Evolutionary conservation across 2,113 vertebrate species (phyloP).

Genomic region (Mesoclemmys tuberculata): DNA sequence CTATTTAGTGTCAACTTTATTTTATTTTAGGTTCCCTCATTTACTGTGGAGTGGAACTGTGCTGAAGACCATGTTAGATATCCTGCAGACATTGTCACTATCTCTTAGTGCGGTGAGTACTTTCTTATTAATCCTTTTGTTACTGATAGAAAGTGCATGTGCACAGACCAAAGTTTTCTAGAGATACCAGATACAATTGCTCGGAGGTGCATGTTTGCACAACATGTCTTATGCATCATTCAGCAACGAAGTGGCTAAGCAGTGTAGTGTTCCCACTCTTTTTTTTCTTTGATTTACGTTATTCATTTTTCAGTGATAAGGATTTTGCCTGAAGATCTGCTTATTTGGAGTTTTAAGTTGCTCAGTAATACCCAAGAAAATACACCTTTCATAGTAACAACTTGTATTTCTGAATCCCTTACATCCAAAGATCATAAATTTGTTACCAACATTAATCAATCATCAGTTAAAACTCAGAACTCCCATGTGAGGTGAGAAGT

Average conservation of each 20-base stretch:
- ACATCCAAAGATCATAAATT: background rate
- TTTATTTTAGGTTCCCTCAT: constrained; percentile 89
- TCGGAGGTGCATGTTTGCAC: background rate
- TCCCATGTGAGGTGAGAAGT: background rate
- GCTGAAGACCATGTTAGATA: constrained; percentile 97
- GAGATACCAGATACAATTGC: too few species aligned
- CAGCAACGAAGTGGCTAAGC: background rate
- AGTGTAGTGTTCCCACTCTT: background rate
- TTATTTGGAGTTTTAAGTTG: background rate
- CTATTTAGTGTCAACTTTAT: background rate
- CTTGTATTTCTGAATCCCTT: background rate
- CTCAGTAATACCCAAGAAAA: background rate
- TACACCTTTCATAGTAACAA: background rate
- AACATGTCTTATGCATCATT: background rate
- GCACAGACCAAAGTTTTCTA: background rate
- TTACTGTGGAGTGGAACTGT: constrained; percentile 96
- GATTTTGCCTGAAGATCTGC: background rate
- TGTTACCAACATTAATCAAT: background rate
- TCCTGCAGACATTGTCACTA: constrained; percentile 94
- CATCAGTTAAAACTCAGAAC: background rate
- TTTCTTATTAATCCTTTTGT: background rate
- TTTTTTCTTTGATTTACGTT: background rate
- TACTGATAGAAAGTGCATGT: background rate
- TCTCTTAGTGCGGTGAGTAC: constrained; percentile 93
- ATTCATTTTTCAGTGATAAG: background rate